Percentiles rank a stretch among this genome's conserved stretches.
These are phyloP conservation scores for Biston stratarius DNA, from an alignment of 2,888 invertebrate species.

Conservation along the genomic window DNA sequence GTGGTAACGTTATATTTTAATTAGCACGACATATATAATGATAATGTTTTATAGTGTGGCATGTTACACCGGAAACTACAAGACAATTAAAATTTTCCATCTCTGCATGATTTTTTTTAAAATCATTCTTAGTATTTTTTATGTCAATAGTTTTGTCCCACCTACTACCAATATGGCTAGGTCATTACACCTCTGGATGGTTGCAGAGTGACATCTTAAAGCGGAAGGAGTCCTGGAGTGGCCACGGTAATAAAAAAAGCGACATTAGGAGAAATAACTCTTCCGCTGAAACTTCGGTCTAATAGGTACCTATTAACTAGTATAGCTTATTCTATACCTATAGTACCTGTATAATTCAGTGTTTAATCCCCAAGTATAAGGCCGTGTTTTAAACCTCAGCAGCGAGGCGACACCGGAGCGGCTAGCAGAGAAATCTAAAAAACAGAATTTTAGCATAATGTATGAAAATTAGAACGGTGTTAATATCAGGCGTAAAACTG, in stretches of 20 bases:
- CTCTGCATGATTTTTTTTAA: too few species aligned
- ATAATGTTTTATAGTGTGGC: too few species aligned
- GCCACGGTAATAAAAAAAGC: conserved; percentile 64
- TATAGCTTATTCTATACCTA: too few species aligned
- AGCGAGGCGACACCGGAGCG: neutral
- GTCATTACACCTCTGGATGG: conserved; percentile 44
- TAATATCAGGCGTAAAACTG: too few species aligned
- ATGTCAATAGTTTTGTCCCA: too few species aligned
- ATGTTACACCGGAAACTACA: too few species aligned
- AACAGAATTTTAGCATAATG: too few species aligned
- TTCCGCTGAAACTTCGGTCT: conserved; percentile 84
- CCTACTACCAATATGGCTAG: neutral
- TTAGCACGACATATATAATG: too few species aligned
- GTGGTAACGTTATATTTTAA: too few species aligned
- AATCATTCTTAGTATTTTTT: neutral
- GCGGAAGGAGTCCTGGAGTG: conserved; percentile 82
- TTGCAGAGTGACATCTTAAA: conserved; percentile 80
- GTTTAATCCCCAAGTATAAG: conserved; percentile 5
- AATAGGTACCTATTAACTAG: conserved; percentile 43
- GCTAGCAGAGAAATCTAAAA: too few species aligned
- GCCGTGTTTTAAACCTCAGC: neutral
- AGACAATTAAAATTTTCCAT: too few species aligned
- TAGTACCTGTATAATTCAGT: neutral
- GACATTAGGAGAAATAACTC: conserved; percentile 72
- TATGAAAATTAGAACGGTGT: too few species aligned